Conservation (phyloP, 2,797 vertebrate genomes). For the Hippocampus kuda region DNA sequence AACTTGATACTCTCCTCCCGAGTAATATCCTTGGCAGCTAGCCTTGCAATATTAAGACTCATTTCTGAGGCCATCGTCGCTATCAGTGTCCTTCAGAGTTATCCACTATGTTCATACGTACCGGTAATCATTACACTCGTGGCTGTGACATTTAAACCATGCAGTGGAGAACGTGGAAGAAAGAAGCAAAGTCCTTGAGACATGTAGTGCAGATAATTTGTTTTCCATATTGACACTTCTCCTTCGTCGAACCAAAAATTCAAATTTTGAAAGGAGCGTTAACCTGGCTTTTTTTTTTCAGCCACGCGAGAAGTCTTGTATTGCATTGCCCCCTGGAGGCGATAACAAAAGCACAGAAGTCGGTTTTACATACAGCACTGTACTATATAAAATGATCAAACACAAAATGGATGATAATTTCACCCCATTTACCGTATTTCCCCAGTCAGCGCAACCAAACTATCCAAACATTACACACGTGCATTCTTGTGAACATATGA, state of each 20-base stretch:
- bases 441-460: not conserved
- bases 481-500: not conserved
- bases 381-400: not conserved
- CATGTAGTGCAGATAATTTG: not conserved
- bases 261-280: not conserved
- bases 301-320: constrained; percentile 11
- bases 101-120: not conserved
- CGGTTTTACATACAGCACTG: constrained; percentile 39
- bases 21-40: not conserved
- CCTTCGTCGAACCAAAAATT: not conserved
- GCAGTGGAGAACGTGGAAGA: not conserved
- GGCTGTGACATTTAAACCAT: constrained; percentile 3
- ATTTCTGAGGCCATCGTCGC: not conserved
- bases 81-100: not conserved
- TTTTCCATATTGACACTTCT: not conserved
- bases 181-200: not conserved
- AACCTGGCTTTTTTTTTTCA: not conserved
- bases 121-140: not conserved
- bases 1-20: not conserved
- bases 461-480: not conserved
- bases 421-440: not conserved
- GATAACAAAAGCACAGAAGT: constrained; percentile 23
- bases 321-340: constrained; percentile 55
- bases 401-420: not conserved
- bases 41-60: not conserved